Conservation (phyloP, 64 coral and sea anemone genomes). For the Montipora foliosa region DNA sequence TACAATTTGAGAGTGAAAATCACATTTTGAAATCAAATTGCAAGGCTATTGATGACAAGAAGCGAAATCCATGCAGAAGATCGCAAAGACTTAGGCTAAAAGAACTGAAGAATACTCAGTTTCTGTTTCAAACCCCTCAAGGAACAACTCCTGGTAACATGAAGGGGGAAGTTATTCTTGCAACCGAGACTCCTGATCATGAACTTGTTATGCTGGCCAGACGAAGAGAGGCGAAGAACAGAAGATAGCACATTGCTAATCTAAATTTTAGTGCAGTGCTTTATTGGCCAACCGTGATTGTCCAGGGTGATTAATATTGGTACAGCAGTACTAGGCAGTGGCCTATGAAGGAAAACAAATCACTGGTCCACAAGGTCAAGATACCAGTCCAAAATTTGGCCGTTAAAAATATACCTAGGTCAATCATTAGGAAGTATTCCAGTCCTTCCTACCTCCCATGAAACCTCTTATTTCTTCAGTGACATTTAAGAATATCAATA, state of each 20-base stretch:
- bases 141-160: slow-evolving; percentile 35
- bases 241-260: slow-evolving; percentile 22
- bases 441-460: no score
- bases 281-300: no score
- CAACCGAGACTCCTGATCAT: slow-evolving; percentile 81
- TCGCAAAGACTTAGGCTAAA: slow-evolving; percentile 35
- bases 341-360: no score
- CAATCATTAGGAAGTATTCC: no score
- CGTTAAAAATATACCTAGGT: no score
- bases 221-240: slow-evolving; percentile 34
- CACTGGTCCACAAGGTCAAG: no score
- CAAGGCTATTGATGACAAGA: neutral
- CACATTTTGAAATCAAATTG: neutral
- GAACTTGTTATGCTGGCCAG: slow-evolving; percentile 12
- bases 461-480: no score
- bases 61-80: neutral
- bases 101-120: slow-evolving; percentile 35
- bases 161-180: slow-evolving; percentile 37
- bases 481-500: no score
- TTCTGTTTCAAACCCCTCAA: slow-evolving; percentile 33
- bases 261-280: neutral
- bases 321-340: no score
- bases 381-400: no score
- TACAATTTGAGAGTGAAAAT: slow-evolving; percentile 24
- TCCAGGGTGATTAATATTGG: no score